phyloP scores from a whole-genome alignment of 2,888 invertebrate species.

The Drymonia ruficornis region DNA sequence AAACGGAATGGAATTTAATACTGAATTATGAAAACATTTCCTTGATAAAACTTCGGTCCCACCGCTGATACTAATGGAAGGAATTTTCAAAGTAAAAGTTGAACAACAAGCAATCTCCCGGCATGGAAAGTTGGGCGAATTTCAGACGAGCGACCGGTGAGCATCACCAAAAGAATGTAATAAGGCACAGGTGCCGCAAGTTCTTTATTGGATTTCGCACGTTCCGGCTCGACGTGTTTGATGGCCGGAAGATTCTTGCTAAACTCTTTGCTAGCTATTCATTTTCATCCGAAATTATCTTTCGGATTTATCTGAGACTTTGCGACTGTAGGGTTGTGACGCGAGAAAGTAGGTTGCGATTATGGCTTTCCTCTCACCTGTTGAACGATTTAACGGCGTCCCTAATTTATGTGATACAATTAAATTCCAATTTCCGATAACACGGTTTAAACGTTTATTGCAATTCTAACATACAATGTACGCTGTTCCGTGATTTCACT shows the following conservation, averaged over 20 bases:
- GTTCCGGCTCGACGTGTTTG: slow-evolving; percentile 80
- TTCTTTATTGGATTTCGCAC: slow-evolving; percentile 84
- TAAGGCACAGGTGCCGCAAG: slow-evolving; percentile 81
- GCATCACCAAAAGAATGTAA: slow-evolving; percentile 81
- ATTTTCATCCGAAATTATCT: slow-evolving; percentile 64
- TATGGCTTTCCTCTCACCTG: slow-evolving; percentile 29
- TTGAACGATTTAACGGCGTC: slow-evolving; percentile 13
- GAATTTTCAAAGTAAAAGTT: slow-evolving; percentile 79
- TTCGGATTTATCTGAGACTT: slow-evolving; percentile 40
- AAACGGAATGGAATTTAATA: slow-evolving; percentile 51
- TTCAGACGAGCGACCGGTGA: slow-evolving; percentile 66
- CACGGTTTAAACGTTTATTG: neutral
- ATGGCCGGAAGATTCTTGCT: slow-evolving; percentile 80
- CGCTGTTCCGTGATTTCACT: slow-evolving; percentile 42
- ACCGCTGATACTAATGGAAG: slow-evolving; percentile 75
- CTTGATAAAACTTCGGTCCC: slow-evolving; percentile 60
- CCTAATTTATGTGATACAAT: slow-evolving; percentile 17
- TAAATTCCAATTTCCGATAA: neutral
- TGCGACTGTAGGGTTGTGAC: slow-evolving; percentile 23
- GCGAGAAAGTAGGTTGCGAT: slow-evolving; percentile 23
- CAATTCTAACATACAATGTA: neutral
- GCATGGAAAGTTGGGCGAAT: slow-evolving; percentile 76
- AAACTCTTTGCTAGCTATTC: slow-evolving; percentile 77
- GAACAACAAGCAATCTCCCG: slow-evolving; percentile 76
- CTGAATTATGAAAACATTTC: slow-evolving; percentile 65